These are phyloP conservation scores for Megalops cyprinoides DNA, from an alignment of 2,797 vertebrate genomes.

Conservation along the genomic window DNA sequence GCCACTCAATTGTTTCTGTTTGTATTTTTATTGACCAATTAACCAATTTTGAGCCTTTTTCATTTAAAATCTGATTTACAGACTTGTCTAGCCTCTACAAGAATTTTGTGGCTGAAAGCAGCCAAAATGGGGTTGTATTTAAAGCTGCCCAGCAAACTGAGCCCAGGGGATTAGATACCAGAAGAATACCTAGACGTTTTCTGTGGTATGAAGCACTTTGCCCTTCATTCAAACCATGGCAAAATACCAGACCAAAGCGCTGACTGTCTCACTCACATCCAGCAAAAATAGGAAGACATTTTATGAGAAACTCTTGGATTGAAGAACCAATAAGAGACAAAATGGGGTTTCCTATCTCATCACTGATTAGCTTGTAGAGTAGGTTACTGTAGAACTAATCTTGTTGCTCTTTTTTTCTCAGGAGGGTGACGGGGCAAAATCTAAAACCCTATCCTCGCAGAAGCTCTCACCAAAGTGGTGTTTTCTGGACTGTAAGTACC, in stretches of 20 bases:
- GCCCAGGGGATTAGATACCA: not conserved
- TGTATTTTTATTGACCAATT: no score
- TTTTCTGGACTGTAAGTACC: conserved; percentile 92
- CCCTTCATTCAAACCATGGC: not conserved
- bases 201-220: no score
- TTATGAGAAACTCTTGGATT: not conserved
- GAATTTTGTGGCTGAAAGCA: no score
- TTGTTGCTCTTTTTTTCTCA: conserved; percentile 53
- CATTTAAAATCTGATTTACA: no score
- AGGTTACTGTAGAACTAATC: not conserved
- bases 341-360: not conserved
- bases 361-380: not conserved
- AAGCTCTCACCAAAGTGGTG: conserved; percentile 94
- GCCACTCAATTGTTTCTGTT: no score
- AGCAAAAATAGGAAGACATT: not conserved
- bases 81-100: no score
- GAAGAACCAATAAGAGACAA: not conserved
- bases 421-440: conserved; percentile 77
- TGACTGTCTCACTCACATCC: not conserved
- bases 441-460: conserved; percentile 75
- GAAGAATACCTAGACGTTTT: no score
- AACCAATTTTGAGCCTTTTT: no score
- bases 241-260: not conserved
- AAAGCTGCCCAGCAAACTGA: not conserved
- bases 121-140: no score